phyloP scores from a whole-genome alignment of 2,797 vertebrate species.

The Trematomus bernacchii region DNA sequence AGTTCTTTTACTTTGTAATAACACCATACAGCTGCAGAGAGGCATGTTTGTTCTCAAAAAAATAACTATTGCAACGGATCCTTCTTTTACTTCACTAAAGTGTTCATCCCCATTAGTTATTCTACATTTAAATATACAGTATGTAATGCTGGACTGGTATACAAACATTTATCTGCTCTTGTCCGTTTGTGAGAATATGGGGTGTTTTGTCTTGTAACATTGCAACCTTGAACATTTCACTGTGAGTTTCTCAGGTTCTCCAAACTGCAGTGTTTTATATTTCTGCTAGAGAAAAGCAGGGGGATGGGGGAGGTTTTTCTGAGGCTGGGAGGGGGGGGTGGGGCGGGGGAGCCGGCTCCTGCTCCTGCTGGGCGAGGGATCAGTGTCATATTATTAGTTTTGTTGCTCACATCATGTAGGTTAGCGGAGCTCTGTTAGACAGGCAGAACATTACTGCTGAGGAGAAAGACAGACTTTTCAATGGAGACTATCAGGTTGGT shows the following conservation, averaged over 20 bases:
- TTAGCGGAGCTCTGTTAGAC: constrained; percentile 46
- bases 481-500: constrained; percentile 68
- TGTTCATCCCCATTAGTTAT: constrained; percentile 18
- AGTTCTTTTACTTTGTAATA: background rate
- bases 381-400: constrained; percentile 70
- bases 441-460: constrained; percentile 31
- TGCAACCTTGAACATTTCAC: constrained; percentile 18
- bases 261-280: constrained; percentile 53
- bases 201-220: constrained; percentile 34
- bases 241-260: constrained; percentile 35
- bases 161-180: constrained; percentile 22
- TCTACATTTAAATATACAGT: constrained; percentile 25
- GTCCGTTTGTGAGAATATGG: constrained; percentile 8
- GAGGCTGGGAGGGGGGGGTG: constrained; percentile 41
- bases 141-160: constrained; percentile 13
- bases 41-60: constrained; percentile 27
- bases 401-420: constrained; percentile 62
- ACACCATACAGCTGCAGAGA: background rate
- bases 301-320: constrained; percentile 45
- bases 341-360: constrained; percentile 40
- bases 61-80: constrained; percentile 15
- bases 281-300: constrained; percentile 48
- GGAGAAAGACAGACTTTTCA: constrained; percentile 39
- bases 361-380: constrained; percentile 71
- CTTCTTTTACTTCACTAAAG: constrained; percentile 4